Evolutionary conservation across 2,797 vertebrate species (phyloP).

Genomic region (Fistularia tabacaria): DNA sequence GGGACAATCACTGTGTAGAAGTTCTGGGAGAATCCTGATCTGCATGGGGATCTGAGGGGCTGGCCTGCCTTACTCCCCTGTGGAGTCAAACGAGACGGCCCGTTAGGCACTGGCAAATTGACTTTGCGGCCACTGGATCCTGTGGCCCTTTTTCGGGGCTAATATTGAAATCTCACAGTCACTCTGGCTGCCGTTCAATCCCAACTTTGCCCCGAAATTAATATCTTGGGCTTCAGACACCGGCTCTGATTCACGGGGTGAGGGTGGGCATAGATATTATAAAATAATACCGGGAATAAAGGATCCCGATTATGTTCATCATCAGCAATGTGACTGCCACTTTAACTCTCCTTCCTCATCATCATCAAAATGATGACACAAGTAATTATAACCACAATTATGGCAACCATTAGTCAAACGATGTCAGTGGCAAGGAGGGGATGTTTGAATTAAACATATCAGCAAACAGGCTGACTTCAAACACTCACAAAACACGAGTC

Average conservation of each 20-base stretch:
- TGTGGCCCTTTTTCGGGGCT: slow-evolving; percentile 32
- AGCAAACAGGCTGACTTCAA: too few species aligned
- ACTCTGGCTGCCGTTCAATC: slow-evolving; percentile 6
- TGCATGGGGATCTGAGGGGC: slow-evolving; percentile 80
- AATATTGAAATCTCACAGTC: slow-evolving; percentile 25
- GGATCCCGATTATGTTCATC: background rate
- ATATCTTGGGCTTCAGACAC: slow-evolving; percentile 18
- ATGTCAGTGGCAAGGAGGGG: background rate
- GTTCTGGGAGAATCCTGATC: slow-evolving; percentile 91
- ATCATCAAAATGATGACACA: background rate
- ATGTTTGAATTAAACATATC: background rate
- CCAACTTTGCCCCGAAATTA: slow-evolving; percentile 8
- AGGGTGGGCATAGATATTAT: background rate
- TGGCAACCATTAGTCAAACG: background rate
- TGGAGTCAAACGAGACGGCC: slow-evolving; percentile 48
- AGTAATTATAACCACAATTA: slow-evolving; percentile 4
- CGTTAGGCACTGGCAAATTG: slow-evolving; percentile 59
- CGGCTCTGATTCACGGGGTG: slow-evolving; percentile 7
- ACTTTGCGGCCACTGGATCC: slow-evolving; percentile 43
- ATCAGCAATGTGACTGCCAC: background rate
- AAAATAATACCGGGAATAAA: background rate
- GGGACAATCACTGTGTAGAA: slow-evolving; percentile 90
- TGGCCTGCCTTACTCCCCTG: slow-evolving; percentile 80
- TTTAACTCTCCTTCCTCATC: background rate
- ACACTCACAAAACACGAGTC: too few species aligned